phyloP scores from a whole-genome alignment of 2,888 invertebrate genomes.

The Hoplodrina blanda region DNA sequence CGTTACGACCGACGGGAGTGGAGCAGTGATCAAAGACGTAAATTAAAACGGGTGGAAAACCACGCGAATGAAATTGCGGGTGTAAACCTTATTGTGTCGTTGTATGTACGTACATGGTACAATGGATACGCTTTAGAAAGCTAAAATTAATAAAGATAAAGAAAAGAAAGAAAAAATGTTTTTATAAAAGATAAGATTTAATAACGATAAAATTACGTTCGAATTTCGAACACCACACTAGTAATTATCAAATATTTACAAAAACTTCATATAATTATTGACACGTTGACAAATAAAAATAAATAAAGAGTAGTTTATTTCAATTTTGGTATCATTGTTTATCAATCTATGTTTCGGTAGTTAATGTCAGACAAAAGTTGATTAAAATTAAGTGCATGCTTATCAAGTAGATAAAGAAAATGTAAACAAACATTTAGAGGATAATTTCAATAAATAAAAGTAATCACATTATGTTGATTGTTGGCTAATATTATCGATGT shows the following conservation, averaged over 20 bases:
- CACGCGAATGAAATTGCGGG: too few relatives aligned
- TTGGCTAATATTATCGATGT: too few relatives aligned
- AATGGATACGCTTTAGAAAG: too few relatives aligned
- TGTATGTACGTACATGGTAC: too few relatives aligned
- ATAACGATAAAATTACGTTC: too few relatives aligned
- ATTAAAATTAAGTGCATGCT: conserved; percentile 24
- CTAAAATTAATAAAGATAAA: too few relatives aligned
- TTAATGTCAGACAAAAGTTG: conserved; percentile 14
- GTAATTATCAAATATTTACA: neutral
- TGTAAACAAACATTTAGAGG: conserved; percentile 39
- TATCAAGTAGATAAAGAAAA: conserved; percentile 33
- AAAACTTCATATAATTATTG: conserved; percentile 3
- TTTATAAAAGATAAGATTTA: too few relatives aligned
- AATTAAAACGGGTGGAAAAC: too few relatives aligned
- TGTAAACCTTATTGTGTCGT: neutral
- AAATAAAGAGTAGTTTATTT: neutral
- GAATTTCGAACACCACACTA: too few relatives aligned
- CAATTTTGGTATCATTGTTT: conserved; percentile 16
- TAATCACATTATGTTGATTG: neutral
- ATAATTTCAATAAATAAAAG: conserved; percentile 14
- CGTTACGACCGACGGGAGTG: too few relatives aligned
- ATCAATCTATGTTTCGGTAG: conserved; percentile 30
- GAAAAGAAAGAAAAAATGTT: too few relatives aligned
- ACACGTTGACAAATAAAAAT: neutral
- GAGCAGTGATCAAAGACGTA: too few relatives aligned